Percentiles rank a stretch among this genome's conserved stretches.
These are phyloP conservation scores for Papilio helenus DNA, from an alignment of 1,140 invertebrate species.

Conservation along the genomic window DNA sequence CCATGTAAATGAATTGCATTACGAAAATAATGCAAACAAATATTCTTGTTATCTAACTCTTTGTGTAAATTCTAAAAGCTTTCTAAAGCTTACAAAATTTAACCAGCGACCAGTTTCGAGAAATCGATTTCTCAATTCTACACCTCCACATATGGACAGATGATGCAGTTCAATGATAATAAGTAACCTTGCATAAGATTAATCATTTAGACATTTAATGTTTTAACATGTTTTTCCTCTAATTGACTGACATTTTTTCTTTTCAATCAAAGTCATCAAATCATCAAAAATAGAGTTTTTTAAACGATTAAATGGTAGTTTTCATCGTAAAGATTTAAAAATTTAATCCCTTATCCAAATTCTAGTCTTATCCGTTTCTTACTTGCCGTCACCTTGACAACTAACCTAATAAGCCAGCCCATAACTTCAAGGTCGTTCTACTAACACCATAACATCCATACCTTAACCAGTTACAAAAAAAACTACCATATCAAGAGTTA, in stretches of 20 bases:
- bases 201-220: not conserved
- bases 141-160: not conserved
- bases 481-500: constrained; percentile 13
- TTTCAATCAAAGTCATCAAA: not conserved
- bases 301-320: too few relatives aligned
- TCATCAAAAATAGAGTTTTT: too few relatives aligned
- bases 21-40: too few relatives aligned
- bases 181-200: not conserved
- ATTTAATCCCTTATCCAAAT: not conserved
- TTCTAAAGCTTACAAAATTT: constrained; percentile 17
- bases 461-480: constrained; percentile 6
- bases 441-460: constrained; percentile 5
- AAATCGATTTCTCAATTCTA: constrained; percentile 1
- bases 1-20: too few relatives aligned
- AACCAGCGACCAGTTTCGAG: not conserved
- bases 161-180: not conserved
- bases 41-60: not conserved
- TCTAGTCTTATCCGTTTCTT: not conserved
- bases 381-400: not conserved
- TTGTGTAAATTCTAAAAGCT: not conserved
- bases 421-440: constrained; percentile 9
- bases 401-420: not conserved
- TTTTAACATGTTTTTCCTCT: not conserved
- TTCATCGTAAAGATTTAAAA: too few relatives aligned
- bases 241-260: not conserved